Evolutionary conservation across 2,113 vertebrate species (phyloP), one percentile per base, ranked within the genome.

Genomic region (Eurypyga helias): DNA sequence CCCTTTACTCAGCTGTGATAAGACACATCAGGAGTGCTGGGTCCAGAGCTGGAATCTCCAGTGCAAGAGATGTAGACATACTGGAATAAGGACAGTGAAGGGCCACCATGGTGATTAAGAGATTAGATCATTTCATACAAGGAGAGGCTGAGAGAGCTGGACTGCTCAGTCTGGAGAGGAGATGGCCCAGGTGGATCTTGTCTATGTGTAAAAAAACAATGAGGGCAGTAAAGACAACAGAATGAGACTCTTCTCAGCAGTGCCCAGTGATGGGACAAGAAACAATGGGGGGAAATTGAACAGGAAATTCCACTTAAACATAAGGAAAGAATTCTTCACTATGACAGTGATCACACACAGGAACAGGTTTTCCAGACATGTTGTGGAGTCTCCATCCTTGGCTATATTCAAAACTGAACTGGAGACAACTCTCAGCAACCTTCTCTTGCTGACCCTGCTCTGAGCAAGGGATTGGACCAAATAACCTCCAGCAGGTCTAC

Each of bases 151-250:
- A 79, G 34, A 38, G 15, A 24, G 3, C 29, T 76, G 17, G 11
- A 57, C 26, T 58, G 19, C 52, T 70, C 11, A 62, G 10, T 17
- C 6, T 34, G 41, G 31, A 89, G 28, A 70, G 55, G 17, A 62
- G 41, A 75, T 16, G 13, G 26, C 17, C 57, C 17, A 66, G n/a
- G 9, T 8, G 8, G 9, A 66, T 57, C 21, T 52, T 57, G 10
- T 31, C 29, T 23, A 34, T 13, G 1, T 41, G 8, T 66, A 21
- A 51, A 31, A 73, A 58, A 17, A 0, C 0, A 41, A 1, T 31
- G 8, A 5, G 3, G 10, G 13, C 69, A 83, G 15, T 49, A 29
- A 80, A 33, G 16, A 54, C 16, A 49, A 34, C 4, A 83, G 46
- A 75, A 15, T 1, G 9, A 62, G 23, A 26, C 16, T 18, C 9